These are phyloP conservation scores for Lagenorhynchus albirostris DNA, from an alignment of 2,113 vertebrate genomes.

Conservation along the genomic window DNA sequence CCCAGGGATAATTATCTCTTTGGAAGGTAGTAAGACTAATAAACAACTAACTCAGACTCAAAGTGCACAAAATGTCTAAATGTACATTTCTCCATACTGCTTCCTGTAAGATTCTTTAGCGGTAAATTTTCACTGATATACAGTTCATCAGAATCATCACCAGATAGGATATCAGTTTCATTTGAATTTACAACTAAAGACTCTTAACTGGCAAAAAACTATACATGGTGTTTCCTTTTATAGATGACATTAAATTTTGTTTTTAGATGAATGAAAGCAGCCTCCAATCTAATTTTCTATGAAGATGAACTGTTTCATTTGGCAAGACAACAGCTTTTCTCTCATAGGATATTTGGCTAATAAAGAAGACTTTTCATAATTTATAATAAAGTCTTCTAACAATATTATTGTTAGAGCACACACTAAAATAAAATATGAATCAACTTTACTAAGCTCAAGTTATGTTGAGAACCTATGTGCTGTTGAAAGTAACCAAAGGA, in stretches of 20 bases:
- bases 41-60: neutral
- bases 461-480: neutral
- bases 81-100: neutral
- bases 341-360: neutral
- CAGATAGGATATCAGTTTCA: neutral
- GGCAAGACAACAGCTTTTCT: neutral
- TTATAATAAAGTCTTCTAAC: neutral
- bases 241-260: neutral
- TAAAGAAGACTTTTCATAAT: neutral
- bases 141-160: neutral
- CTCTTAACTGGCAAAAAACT: neutral
- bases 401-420: neutral
- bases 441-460: neutral
- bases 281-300: neutral
- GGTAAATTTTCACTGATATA: neutral
- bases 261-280: neutral
- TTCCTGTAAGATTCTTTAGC: neutral
- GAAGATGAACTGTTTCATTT: neutral
- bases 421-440: neutral
- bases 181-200: conserved; percentile 2
- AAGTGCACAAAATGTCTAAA: neutral
- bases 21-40: neutral
- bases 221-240: neutral
- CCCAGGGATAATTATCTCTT: neutral
- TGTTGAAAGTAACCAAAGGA: neutral